A percentile compares a stretch with the other conserved stretches of the same genome.
Evolutionary conservation across 2,113 vertebrate genomes (phyloP).

Genomic region (Bufo bufo): DNA sequence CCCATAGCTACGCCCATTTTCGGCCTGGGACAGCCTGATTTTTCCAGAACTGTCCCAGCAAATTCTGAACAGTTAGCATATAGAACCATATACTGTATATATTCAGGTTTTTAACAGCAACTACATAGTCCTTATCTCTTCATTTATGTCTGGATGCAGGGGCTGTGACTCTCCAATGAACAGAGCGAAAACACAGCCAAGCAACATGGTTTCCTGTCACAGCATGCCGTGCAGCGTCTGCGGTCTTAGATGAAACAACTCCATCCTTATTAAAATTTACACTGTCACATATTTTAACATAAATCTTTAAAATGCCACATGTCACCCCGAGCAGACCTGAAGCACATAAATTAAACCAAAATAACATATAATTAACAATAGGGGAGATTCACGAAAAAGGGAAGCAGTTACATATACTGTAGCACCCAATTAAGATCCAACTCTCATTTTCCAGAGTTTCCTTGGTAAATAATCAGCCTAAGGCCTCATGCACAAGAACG

Average conservation of each 20-base stretch:
- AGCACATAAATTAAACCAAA: neutral
- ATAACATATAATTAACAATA: neutral
- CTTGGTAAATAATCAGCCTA: too few relatives aligned
- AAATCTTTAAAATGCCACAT: conserved; percentile 14
- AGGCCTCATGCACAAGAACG: too few relatives aligned
- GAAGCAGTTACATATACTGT: neutral
- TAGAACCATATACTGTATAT: neutral
- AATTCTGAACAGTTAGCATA: neutral
- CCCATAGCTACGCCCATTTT: too few relatives aligned
- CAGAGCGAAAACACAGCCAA: neutral
- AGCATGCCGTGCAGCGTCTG: neutral
- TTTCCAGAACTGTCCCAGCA: too few relatives aligned
- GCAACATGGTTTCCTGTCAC: conserved; percentile 27
- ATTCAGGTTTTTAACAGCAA: neutral
- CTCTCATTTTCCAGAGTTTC: too few relatives aligned
- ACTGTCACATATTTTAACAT: neutral
- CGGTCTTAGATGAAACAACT: conserved; percentile 17
- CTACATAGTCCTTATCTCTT: neutral
- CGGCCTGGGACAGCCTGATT: too few relatives aligned
- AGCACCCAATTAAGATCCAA: too few relatives aligned
- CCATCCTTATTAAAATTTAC: conserved; percentile 13
- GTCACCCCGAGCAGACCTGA: neutral
- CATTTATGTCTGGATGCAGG: neutral
- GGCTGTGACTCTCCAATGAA: neutral
- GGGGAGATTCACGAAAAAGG: neutral